These are phyloP conservation scores for Pantherophis guttatus DNA, from an alignment of 2,113 vertebrate genomes.

Conservation along the genomic window DNA sequence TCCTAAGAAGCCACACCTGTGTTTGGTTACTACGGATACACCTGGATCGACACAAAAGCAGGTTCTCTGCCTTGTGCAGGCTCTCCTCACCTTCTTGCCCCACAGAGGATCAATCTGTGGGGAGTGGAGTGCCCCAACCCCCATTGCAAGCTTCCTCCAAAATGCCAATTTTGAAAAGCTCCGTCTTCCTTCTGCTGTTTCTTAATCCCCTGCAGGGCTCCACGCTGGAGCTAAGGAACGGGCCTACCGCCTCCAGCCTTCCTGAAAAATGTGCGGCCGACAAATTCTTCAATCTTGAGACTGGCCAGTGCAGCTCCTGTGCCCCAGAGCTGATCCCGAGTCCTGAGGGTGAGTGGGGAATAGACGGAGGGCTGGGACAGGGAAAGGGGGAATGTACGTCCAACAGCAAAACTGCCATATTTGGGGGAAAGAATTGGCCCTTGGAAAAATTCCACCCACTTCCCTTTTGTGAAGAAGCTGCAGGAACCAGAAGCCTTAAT, in stretches of 20 bases:
- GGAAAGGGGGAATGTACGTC: not conserved
- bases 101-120: not conserved
- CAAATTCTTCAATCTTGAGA: rapidly evolving
- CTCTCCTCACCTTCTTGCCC: not conserved
- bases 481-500: not conserved
- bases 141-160: not conserved
- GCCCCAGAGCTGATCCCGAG: rapidly evolving
- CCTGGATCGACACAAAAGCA: not conserved
- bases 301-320: rapidly evolving
- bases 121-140: not conserved
- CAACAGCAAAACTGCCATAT: too few species aligned
- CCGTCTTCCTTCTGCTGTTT: not conserved
- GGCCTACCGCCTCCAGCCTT: not conserved
- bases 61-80: not conserved
- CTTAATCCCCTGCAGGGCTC: not conserved
- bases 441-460: not conserved
- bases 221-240: not conserved
- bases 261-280: not conserved
- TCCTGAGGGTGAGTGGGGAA: rapidly evolving
- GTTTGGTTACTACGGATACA: slow-evolving; percentile 26
- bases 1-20: not conserved
- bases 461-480: not conserved
- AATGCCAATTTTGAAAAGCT: not conserved
- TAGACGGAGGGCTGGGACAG: rapidly evolving
- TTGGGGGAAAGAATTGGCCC: not conserved